These are phyloP conservation scores for Gouania willdenowi DNA, from an alignment of 2,797 vertebrate genomes.

Conservation along the genomic window DNA sequence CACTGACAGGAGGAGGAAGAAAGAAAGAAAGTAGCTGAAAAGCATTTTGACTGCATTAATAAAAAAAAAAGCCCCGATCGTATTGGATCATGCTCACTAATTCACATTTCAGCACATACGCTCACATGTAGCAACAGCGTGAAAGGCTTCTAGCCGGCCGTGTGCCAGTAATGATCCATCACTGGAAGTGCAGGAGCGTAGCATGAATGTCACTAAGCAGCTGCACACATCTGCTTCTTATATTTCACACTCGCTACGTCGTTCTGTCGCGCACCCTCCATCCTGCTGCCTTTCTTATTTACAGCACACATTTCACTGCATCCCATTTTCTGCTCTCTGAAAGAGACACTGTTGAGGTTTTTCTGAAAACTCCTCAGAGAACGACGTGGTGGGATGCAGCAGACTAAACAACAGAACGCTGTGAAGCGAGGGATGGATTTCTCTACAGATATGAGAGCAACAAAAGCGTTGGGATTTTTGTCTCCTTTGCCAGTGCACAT, in stretches of 20 bases:
- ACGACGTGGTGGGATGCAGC: constrained; percentile 20
- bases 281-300: constrained; percentile 36
- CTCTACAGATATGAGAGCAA: constrained; percentile 6
- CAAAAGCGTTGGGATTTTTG: constrained; percentile 3
- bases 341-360: constrained; percentile 24
- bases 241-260: constrained; percentile 75
- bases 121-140: constrained; percentile 25
- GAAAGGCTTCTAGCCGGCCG: constrained; percentile 57
- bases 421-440: constrained; percentile 4
- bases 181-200: constrained; percentile 54
- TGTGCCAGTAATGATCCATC: constrained; percentile 68
- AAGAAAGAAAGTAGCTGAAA: constrained; percentile 20
- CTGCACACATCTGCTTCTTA: constrained; percentile 80
- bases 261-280: constrained; percentile 58
- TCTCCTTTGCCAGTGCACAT: constrained; percentile 9
- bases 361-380: constrained; percentile 16
- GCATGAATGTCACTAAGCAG: constrained; percentile 72
- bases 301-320: constrained; percentile 46
- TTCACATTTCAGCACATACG: constrained; percentile 2
- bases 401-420: constrained; percentile 39
- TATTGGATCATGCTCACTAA: constrained; percentile 2
- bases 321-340: constrained; percentile 26
- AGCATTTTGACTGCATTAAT: constrained; percentile 20
- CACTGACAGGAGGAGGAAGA: constrained; percentile 23
- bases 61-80: constrained; percentile 26